Percentiles rank a stretch among this genome's conserved stretches.
Conservation (phyloP, 2,888 invertebrate species). For the Gastracanthus pulcherrimus region DNA sequence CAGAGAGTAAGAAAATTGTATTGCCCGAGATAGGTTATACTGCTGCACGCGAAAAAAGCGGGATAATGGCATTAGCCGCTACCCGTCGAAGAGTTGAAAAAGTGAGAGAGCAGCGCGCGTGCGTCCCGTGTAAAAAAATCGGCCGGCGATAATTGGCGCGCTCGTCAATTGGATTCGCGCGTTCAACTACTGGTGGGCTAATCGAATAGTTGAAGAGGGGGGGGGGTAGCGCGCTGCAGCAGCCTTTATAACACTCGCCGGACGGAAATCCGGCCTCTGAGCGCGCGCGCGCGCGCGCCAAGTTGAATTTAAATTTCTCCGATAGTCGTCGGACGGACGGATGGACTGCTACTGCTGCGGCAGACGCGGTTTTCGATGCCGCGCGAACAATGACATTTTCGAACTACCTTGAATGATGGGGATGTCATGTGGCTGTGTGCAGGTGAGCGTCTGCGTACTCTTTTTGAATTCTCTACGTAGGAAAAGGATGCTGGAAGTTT, state of each 20-base stretch:
- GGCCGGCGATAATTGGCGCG: constrained; percentile 40
- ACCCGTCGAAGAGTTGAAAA: constrained; percentile 10
- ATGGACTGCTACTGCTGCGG: too few species aligned
- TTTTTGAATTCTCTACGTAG: too few species aligned
- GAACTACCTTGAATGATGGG: too few species aligned
- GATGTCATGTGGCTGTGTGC: too few species aligned
- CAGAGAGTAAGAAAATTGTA: background rate
- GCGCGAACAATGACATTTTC: constrained; percentile 37
- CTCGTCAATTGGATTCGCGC: constrained; percentile 43
- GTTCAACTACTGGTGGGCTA: constrained; percentile 29
- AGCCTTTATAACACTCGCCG: too few species aligned
- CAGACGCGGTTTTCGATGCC: constrained; percentile 19
- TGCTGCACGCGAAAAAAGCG: constrained; percentile 16
- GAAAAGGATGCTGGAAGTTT: too few species aligned
- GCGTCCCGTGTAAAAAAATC: constrained; percentile 46
- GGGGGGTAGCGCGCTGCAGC: too few species aligned
- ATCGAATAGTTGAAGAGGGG: constrained; percentile 47
- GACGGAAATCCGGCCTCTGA: constrained; percentile 41
- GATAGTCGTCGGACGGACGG: constrained; percentile 24
- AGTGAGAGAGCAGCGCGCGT: background rate
- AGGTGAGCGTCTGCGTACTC: too few species aligned
- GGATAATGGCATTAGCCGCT: constrained; percentile 35
- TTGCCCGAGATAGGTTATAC: background rate
- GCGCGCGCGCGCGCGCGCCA: constrained; percentile 53
- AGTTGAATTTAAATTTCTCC: constrained; percentile 72